Evolutionary conservation across 2,113 vertebrate genomes (phyloP), one percentile per base, ranked within the genome.

Genomic region (Corythoichthys haematopterus): DNA sequence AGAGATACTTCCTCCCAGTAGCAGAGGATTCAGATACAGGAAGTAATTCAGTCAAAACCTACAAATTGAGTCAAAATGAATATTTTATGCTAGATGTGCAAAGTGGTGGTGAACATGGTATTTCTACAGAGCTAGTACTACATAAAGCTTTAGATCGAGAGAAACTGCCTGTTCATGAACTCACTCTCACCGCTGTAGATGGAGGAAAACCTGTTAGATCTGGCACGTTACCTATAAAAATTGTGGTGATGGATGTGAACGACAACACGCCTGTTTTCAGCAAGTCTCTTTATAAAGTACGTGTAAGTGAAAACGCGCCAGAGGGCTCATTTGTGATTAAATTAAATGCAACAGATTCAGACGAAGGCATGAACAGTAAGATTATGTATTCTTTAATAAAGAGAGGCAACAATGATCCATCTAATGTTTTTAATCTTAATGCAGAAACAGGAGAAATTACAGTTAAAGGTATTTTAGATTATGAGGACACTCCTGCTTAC

Each of bases 381-480:
- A 43, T 43, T 43, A 43, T 65, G 0, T 91, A 88, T 73, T 87
- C 83, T 0, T 89, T 96, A 38, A 88, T 92, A 64, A 91, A 92
- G 55, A 82, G 88, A 52, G 92, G 90, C 0, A 84, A 80, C 59
- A 74, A 74, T 40, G 87, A 91, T 55, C 76, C 87, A 4, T 85
- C 86, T 38, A 82, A 15, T 43, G 78, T 81, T 7, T 96, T 96
- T 73, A 57, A 76, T 6, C 20, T 95, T 6, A 84, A 95, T 48
- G 70, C 90, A 0, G 83, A 84, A 65, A 94, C 77, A 0, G 94
- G 94, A 53, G 90, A 93, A 79, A 92, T 96, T 46, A 83, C 57
- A 3, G 79, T 93, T 8, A 92, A 75, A 15, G 87, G 83, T 0
- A 4, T 63, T 2, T 66, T 95, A 58, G 90, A 92, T 74, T 87